These are phyloP conservation scores for Megaptera novaeangliae DNA, from an alignment of 2,113 vertebrate species.

Conservation along the genomic window DNA sequence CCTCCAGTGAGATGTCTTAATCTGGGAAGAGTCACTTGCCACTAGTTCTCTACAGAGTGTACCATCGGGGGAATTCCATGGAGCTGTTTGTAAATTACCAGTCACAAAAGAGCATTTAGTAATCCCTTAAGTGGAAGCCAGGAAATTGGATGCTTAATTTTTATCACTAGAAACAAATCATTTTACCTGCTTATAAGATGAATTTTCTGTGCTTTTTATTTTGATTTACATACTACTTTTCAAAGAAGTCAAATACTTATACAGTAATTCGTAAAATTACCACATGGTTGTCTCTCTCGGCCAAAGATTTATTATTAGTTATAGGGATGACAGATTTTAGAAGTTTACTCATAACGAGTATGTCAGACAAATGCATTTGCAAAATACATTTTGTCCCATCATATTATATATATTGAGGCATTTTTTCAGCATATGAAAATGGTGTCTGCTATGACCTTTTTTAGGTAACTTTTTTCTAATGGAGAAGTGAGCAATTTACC, in stretches of 20 bases:
- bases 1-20: neutral
- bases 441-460: neutral
- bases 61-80: neutral
- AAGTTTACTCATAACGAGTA: neutral
- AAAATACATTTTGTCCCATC: neutral
- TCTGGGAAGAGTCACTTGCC: neutral
- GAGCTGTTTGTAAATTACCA: neutral
- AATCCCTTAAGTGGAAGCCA: neutral
- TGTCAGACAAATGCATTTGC: neutral
- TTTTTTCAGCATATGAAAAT: neutral
- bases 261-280: neutral
- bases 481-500: neutral
- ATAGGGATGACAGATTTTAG: neutral
- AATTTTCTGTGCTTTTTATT: neutral
- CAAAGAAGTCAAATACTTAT: neutral
- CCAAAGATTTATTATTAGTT: neutral
- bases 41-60: neutral
- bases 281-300: neutral
- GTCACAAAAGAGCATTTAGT: neutral
- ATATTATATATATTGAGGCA: neutral
- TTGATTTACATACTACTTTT: neutral
- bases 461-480: neutral
- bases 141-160: neutral
- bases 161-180: neutral
- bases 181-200: neutral